A percentile compares a stretch with the other conserved stretches of the same genome.
phyloP scores from a whole-genome alignment of 2,888 invertebrate genomes.

The Plebejus argus region DNA sequence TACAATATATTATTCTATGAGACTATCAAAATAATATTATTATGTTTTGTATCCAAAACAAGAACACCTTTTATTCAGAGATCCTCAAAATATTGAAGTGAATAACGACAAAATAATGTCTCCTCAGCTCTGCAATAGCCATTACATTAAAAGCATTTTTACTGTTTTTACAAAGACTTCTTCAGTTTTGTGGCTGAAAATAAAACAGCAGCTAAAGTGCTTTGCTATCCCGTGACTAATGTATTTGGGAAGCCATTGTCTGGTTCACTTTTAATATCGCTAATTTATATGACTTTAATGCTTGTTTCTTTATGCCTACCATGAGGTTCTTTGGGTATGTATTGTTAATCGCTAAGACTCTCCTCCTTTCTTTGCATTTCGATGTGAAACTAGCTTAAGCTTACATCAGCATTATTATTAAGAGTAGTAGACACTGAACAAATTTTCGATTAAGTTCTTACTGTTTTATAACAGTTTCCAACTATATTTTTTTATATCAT shows the following conservation, averaged over 20 bases:
- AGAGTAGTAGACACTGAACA: no score
- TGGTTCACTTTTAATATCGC: constrained; percentile 1
- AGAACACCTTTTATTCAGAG: background rate
- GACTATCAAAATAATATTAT: background rate
- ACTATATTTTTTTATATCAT: no score
- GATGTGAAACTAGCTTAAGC: no score
- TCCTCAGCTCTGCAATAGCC: constrained; percentile 17
- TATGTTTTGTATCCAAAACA: background rate
- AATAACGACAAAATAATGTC: constrained; percentile 25
- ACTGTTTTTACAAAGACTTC: constrained; percentile 31
- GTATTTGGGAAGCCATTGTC: constrained; percentile 5
- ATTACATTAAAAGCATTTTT: constrained; percentile 31
- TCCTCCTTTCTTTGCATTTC: no score
- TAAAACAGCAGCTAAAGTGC: constrained; percentile 24
- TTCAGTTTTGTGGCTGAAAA: constrained; percentile 30
- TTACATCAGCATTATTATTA: no score
- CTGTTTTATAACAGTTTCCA: no score
- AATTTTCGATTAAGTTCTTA: no score
- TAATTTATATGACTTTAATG: no score
- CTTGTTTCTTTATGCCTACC: no score
- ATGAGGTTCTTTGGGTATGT: no score
- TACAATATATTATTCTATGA: no score
- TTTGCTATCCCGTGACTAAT: constrained; percentile 19
- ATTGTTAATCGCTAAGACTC: no score
- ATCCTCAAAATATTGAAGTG: constrained; percentile 7